Percentiles rank a stretch among this genome's conserved stretches.
phyloP scores from a whole-genome alignment of 2,113 vertebrate genomes.

The Plestiodon gilberti region DNA sequence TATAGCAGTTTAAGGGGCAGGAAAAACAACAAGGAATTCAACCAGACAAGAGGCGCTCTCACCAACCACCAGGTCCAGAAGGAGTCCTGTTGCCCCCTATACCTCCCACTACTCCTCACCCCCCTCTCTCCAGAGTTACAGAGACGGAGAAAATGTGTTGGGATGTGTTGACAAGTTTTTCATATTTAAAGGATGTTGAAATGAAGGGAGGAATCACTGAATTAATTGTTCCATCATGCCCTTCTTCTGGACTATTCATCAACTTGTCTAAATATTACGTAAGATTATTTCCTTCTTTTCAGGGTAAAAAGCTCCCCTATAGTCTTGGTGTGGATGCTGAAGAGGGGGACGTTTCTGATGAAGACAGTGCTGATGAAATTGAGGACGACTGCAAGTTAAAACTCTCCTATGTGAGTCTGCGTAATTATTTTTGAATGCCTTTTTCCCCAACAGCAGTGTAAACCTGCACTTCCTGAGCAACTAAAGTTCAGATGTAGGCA shows the following conservation, averaged over 20 bases:
- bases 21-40: too few relatives aligned
- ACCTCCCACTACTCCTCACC: too few relatives aligned
- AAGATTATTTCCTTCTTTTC: constrained; percentile 38
- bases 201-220: neutral
- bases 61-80: too few relatives aligned
- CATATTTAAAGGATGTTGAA: neutral
- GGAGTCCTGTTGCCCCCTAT: too few relatives aligned
- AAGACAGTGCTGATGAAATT: constrained; percentile 97
- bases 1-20: too few relatives aligned
- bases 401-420: constrained; percentile 83
- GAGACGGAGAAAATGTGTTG: too few relatives aligned
- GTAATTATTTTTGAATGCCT: neutral
- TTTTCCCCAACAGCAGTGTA: neutral
- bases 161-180: neutral
- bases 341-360: constrained; percentile 97
- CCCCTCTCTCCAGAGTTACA: too few relatives aligned
- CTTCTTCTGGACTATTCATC: neutral
- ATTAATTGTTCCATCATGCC: neutral
- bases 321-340: constrained; percentile 92
- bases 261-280: too few relatives aligned
- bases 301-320: constrained; percentile 93
- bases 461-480: neutral
- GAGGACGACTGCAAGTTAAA: constrained; percentile 97
- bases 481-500: neutral
- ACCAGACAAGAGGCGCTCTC: too few relatives aligned